Conservation (phyloP, 2,113 vertebrate species). For the Pluvialis apricaria region DNA sequence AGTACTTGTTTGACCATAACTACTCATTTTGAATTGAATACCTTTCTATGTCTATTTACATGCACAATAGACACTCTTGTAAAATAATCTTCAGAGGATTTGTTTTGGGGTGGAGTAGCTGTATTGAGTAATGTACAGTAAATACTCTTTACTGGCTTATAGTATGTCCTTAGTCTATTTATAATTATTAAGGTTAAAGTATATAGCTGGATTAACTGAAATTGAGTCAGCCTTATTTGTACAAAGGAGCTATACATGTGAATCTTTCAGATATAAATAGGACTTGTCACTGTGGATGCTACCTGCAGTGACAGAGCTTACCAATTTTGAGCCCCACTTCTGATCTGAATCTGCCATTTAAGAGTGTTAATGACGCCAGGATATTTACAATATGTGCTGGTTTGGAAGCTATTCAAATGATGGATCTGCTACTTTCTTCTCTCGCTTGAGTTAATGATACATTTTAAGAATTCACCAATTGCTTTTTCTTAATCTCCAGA, state of each 20-base stretch:
- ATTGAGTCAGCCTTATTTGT: not conserved
- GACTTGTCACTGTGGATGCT: not conserved
- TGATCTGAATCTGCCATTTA: not conserved
- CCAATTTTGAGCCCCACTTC: not conserved
- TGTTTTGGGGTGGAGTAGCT: not conserved
- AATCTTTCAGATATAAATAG: not conserved
- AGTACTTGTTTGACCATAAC: not conserved
- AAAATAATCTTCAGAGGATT: not conserved
- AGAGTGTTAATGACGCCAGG: not conserved
- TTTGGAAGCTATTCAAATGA: not conserved
- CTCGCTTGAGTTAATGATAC: not conserved
- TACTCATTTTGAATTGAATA: not conserved
- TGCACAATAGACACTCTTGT: not conserved
- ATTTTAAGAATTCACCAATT: conserved; percentile 8
- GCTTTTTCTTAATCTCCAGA: not conserved
- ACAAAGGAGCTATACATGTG: not conserved
- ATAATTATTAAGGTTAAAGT: not conserved
- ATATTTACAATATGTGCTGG: not conserved
- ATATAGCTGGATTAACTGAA: not conserved
- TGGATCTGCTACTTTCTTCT: not conserved
- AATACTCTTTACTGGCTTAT: not conserved
- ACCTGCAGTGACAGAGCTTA: not conserved
- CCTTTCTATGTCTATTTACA: not conserved
- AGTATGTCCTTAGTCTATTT: not conserved
- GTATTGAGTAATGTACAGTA: not conserved